phyloP scores from a whole-genome alignment of 2,797 vertebrate genomes.

The Scolopax rusticola region DNA sequence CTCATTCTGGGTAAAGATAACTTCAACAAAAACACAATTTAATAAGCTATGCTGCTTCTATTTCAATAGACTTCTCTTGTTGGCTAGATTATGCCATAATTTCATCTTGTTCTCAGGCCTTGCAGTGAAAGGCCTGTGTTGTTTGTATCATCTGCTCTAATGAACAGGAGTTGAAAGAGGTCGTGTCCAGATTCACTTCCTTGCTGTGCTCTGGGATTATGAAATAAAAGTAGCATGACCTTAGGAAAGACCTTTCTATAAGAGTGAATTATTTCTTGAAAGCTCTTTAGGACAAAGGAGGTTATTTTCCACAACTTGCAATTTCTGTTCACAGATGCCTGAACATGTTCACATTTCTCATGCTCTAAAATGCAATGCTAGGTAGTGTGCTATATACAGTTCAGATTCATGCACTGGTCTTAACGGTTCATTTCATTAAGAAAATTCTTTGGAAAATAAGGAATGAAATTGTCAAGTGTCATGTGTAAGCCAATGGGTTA shows the following conservation, averaged over 20 bases:
- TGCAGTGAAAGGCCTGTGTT: slow-evolving; percentile 11
- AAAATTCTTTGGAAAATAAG: slow-evolving; percentile 9
- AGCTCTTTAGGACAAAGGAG: slow-evolving; percentile 18
- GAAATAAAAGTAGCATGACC: slow-evolving; percentile 51
- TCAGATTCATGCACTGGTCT: background rate
- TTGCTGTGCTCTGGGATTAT: slow-evolving; percentile 27
- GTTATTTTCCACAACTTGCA: slow-evolving; percentile 35
- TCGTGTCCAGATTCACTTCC: background rate
- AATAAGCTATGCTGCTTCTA: background rate
- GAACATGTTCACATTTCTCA: background rate
- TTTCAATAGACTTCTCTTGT: background rate
- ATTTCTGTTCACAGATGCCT: slow-evolving; percentile 35
- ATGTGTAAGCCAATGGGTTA: background rate
- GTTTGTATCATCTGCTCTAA: slow-evolving; percentile 32
- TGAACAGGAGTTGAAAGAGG: slow-evolving; percentile 50
- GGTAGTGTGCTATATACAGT: background rate
- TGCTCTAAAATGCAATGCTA: background rate
- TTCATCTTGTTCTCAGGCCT: background rate
- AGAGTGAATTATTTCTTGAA: slow-evolving; percentile 36
- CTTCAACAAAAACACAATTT: background rate
- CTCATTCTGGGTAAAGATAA: background rate
- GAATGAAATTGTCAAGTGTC: background rate
- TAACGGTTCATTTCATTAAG: background rate
- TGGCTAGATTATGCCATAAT: background rate
- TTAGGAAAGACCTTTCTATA: slow-evolving; percentile 35